Percentiles rank a stretch among this genome's conserved stretches.
These are phyloP conservation scores for Catocala fraxini DNA, from an alignment of 2,888 invertebrate genomes.

Conservation along the genomic window DNA sequence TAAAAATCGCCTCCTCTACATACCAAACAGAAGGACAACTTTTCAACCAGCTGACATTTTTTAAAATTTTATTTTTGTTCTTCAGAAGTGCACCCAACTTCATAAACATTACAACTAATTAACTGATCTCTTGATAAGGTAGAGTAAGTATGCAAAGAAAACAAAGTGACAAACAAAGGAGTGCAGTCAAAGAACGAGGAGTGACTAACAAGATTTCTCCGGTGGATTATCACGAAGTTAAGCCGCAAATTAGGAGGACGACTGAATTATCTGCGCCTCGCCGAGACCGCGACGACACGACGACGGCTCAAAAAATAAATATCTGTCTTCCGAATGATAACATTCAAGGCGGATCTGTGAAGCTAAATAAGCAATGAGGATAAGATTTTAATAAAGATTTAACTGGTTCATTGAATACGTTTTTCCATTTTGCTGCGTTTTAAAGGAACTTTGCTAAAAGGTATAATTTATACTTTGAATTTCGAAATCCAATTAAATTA, in stretches of 20 bases:
- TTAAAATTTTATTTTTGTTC: too few species aligned
- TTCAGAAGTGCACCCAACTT: not conserved
- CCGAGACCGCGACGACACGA: slow-evolving; percentile 16
- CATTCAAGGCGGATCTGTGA: slow-evolving; percentile 30
- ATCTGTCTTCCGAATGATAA: slow-evolving; percentile 40
- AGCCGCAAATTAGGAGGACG: slow-evolving; percentile 49
- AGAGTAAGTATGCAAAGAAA: slow-evolving; percentile 44
- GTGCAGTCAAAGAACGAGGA: slow-evolving; percentile 48
- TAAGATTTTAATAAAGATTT: slow-evolving; percentile 24
- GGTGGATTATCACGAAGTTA: slow-evolving; percentile 49
- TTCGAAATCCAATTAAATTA: not conserved
- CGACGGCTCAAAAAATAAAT: slow-evolving; percentile 38
- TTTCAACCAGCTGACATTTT: too few species aligned
- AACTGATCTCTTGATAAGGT: slow-evolving; percentile 26
- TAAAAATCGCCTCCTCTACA: too few species aligned
- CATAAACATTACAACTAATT: slow-evolving; percentile 30
- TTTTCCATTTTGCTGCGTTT: slow-evolving; percentile 4
- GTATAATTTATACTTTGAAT: not conserved
- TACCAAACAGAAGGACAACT: too few species aligned
- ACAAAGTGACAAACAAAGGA: slow-evolving; percentile 38
- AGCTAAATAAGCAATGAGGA: slow-evolving; percentile 33
- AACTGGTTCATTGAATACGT: slow-evolving; percentile 23
- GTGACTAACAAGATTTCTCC: slow-evolving; percentile 52
- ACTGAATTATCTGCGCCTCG: slow-evolving; percentile 46
- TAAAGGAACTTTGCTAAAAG: not conserved